Base-by-base conservation (phyloP, 2,113 vertebrate species). In the Takifugu bimaculatus region DNA sequence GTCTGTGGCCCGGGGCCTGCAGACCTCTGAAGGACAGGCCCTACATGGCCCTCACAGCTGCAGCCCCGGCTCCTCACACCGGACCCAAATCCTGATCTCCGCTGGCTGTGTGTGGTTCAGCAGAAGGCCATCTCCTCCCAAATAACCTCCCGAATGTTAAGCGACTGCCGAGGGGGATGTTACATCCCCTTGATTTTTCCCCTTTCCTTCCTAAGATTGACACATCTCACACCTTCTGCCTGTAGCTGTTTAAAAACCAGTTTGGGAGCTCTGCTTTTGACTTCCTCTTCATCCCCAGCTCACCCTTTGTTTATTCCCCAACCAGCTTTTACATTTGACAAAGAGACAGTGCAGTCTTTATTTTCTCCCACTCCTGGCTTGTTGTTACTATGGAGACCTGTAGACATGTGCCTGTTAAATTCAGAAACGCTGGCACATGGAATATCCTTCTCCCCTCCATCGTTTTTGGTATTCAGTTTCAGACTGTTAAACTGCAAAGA, bases 1-100 rank as follows among this genome's bases (percentile, higher is more conserved):
- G 76, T 85, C 81, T 80, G 77, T 68, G 80, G 83, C 87, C 88
- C 82, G 60, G 84, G 86, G 85, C 85, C 80, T 49, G 4, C 75
- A 82, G 86, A 88, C 85, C 83, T 90, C 88, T 79, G 81, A 84
- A 88, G 84, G 82, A 87, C 81, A 72, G 69, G 77, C 85, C 84
- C 80, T 65, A 50, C 52, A 52, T 75, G 84, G 63, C 75, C 78
- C 81, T 69, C 74, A 74, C 79, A 82, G 82, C 77, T 83, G 72
- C 82, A 78, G 73, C 77, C 55, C 65, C 12, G 47, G 65, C 76
- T 77, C 63, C 61, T 60, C 70, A 70, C 64, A 78, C 80, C 59
- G 84, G 85, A 86, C 81, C 83, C 66, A 44, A 60, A 62, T 76
- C 72, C 60, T 14, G 39, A 70, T 74, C 77, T 80, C 60, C 67